These are phyloP conservation scores for Chamaea fasciata DNA, from an alignment of 2,113 vertebrate species.

Conservation along the genomic window DNA sequence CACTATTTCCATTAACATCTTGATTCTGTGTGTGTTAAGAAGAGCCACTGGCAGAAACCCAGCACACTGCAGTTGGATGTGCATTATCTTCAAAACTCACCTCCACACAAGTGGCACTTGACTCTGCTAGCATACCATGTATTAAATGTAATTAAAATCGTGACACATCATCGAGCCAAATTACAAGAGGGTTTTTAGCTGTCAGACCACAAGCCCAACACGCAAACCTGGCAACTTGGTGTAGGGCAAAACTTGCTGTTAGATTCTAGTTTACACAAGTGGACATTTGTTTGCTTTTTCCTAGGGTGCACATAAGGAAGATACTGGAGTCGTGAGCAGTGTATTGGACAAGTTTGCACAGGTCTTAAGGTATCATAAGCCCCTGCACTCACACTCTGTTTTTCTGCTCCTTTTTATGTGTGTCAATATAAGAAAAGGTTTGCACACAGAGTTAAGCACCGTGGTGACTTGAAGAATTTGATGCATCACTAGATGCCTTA, in stretches of 20 bases:
- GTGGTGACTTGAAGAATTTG: background rate
- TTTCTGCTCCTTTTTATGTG: background rate
- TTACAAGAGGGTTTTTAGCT: background rate
- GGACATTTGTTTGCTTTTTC: background rate
- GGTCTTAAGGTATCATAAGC: background rate
- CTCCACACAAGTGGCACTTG: background rate
- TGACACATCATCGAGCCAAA: background rate
- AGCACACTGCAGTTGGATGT: background rate
- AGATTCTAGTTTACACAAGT: background rate
- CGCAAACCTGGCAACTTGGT: background rate
- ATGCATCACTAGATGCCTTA: background rate
- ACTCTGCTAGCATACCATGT: background rate
- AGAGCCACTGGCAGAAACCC: background rate
- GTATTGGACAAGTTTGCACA: background rate
- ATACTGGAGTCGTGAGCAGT: background rate
- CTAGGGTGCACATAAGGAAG: background rate
- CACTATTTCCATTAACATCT: background rate
- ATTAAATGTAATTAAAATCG: background rate
- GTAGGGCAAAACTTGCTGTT: rapidly evolving
- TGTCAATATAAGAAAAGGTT: rapidly evolving
- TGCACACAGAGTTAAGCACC: background rate
- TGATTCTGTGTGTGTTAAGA: background rate
- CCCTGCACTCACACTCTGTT: background rate
- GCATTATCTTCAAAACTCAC: background rate
- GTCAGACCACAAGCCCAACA: background rate